These are phyloP conservation scores for Sinocyclocheilus maitianheensis DNA, from an alignment of 2,113 vertebrate species.

Conservation along the genomic window DNA sequence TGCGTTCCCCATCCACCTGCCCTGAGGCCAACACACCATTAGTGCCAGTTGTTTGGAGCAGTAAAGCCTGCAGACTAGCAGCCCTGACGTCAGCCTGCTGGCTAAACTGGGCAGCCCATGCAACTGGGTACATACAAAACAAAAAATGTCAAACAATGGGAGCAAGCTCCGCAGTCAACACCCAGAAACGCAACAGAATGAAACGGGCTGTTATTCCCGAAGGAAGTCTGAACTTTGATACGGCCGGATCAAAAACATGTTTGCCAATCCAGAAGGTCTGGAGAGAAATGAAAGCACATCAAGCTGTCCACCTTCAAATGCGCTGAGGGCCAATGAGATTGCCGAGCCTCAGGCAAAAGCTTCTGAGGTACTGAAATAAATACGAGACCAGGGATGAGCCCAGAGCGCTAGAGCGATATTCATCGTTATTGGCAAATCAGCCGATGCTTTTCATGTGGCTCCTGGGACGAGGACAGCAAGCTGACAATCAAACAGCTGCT, in stretches of 20 bases:
- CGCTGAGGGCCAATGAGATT: background rate
- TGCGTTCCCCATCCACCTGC: constrained; percentile 17
- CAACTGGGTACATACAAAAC: constrained; percentile 24
- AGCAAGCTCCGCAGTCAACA: background rate
- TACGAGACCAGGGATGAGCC: background rate
- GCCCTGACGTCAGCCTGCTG: constrained; percentile 43
- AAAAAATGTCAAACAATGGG: constrained; percentile 21
- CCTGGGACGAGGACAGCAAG: background rate
- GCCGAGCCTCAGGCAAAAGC: background rate
- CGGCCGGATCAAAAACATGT: background rate
- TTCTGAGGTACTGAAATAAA: constrained; percentile 21
- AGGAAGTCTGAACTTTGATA: constrained; percentile 18
- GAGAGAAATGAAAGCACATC: constrained; percentile 25
- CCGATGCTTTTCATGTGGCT: background rate
- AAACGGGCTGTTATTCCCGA: background rate
- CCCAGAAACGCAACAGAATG: constrained; percentile 4
- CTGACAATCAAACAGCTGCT: constrained; percentile 18
- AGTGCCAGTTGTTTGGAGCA: constrained; percentile 53
- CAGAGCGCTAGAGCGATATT: background rate
- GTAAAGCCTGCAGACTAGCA: constrained; percentile 47
- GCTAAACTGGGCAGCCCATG: constrained; percentile 15
- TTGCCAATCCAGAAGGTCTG: background rate
- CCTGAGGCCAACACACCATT: constrained; percentile 50
- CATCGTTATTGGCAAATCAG: constrained; percentile 6
- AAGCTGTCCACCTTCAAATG: constrained; percentile 12